Percentiles rank a stretch among this genome's conserved stretches.
phyloP scores from a whole-genome alignment of 2,797 vertebrate species.

The Cephalopachus bancanus region DNA sequence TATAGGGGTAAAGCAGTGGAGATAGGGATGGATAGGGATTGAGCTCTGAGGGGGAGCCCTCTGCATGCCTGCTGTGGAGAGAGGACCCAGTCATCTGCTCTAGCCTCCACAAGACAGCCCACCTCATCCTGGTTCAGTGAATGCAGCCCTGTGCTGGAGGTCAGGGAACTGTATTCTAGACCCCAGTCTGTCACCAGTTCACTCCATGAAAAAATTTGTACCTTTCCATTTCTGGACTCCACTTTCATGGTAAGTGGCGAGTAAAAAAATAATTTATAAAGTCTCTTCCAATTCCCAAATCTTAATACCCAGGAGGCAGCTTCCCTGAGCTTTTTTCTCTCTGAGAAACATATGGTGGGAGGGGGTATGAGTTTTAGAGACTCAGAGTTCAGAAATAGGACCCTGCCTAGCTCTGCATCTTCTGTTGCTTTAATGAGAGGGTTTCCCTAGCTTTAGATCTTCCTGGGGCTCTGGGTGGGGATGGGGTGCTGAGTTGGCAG shows the following conservation, averaged over 20 bases:
- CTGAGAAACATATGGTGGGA: constrained; percentile 42
- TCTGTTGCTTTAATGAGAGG: not conserved
- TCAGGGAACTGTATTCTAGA: constrained; percentile 25
- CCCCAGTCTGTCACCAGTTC: not conserved
- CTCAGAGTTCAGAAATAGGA: constrained; percentile 64
- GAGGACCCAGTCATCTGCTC: not conserved
- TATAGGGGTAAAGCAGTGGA: not conserved
- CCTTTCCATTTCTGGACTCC: constrained; percentile 58
- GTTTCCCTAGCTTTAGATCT: not conserved
- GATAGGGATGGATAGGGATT: not conserved
- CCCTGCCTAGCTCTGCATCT: constrained; percentile 23
- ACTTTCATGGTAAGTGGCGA: constrained; percentile 9
- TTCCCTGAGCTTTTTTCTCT: constrained; percentile 38
- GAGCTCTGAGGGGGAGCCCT: not conserved
- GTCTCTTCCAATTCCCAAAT: constrained; percentile 55
- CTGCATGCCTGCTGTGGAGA: not conserved
- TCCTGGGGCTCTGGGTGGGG: not conserved
- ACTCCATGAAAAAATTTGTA: constrained; percentile 16
- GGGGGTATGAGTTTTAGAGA: constrained; percentile 27
- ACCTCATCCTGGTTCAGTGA: not conserved
- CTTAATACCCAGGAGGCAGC: constrained; percentile 46
- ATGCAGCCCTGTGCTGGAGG: constrained; percentile 1
- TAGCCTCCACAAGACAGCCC: not conserved
- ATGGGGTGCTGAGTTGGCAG: not conserved
- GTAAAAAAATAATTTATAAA: constrained; percentile 65